Base-by-base conservation (phyloP, 2,888 invertebrate genomes). In the Hyposoter dolosus region DNA sequence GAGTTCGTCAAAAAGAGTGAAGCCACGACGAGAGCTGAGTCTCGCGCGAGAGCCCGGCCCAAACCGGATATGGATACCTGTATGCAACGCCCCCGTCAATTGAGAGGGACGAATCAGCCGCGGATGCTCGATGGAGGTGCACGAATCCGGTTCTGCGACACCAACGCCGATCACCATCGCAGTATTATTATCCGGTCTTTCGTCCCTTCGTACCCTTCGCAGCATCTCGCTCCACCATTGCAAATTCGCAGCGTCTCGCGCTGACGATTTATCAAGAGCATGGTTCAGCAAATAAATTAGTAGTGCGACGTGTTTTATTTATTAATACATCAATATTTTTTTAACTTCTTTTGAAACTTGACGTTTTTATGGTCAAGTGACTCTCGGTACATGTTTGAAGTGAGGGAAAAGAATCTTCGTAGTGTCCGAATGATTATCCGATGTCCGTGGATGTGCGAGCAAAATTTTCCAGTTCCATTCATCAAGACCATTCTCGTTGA, bases 71-170 rank as follows among this genome's bases (percentile, higher is more conserved):
- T 93, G 92, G 90, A 92, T 91, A 93, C 93, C 93, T 93, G 91
- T 89, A 89, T 88, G 93, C 89, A 88, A 92, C 94, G 94, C 94
- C 94, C 93, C 91, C 93, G 91, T 93, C 93, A 92, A 92, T 93
- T 90, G 90, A 89, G 91, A 90, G 84, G 91, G 89, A 90, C 93
- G 93, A 93, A 93, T 93, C 92, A 91, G 91, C 89, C 92, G 90
- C 91, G 90, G 90, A 92, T 91, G 89, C 89, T 88, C 90, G 90
- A 89, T 87, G 89, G 92, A 91, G 91, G 90, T 90, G 92, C 90
- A 91, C 93, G 91, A 92, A 93, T 93, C 93, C 91, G 92, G 91
- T 66, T 68, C 90, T 76, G 89, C 83, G 86, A 86, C 88, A 84
- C 88, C 86, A 82, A 87, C 85, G 87, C 86, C 81, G 77, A 79